These are phyloP conservation scores for Boleophthalmus pectinirostris DNA, from an alignment of 2,113 vertebrate genomes.

Conservation along the genomic window DNA sequence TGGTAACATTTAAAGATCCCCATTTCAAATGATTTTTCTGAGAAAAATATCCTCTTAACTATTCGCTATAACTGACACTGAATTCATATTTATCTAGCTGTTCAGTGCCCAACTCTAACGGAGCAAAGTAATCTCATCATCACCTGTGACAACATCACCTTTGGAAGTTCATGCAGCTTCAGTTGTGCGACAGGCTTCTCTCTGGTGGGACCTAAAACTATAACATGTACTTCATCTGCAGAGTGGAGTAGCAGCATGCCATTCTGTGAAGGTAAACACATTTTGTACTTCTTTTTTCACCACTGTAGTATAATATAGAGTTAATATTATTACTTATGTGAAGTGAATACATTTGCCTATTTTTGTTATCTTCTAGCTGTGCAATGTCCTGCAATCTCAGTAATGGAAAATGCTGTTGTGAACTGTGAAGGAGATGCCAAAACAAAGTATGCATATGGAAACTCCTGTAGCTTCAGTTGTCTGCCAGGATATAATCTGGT, in stretches of 20 bases:
- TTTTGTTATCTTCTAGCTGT: constrained; percentile 53
- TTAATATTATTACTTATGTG: too few relatives aligned
- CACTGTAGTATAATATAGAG: too few relatives aligned
- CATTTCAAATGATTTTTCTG: background rate
- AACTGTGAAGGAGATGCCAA: constrained; percentile 72
- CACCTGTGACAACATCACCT: constrained; percentile 75
- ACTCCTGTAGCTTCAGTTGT: constrained; percentile 80
- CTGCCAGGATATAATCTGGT: constrained; percentile 62
- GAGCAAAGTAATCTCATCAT: constrained; percentile 55
- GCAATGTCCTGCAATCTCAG: constrained; percentile 45
- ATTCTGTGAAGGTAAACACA: constrained; percentile 75
- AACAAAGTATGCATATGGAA: constrained; percentile 68
- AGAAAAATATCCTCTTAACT: background rate
- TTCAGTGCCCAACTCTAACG: constrained; percentile 50
- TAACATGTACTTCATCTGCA: constrained; percentile 68
- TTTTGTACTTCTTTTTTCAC: too few relatives aligned
- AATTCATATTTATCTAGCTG: constrained; percentile 40
- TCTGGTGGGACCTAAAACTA: constrained; percentile 58
- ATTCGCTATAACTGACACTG: background rate
- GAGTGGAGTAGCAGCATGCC: constrained; percentile 75
- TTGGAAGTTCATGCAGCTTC: constrained; percentile 78
- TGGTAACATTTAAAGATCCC: constrained; percentile 30
- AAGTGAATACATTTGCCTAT: background rate
- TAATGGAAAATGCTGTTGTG: constrained; percentile 56
- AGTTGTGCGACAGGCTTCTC: constrained; percentile 72